Evolutionary conservation across 2,113 vertebrate genomes (phyloP).

Genomic region (Parotia lawesii): DNA sequence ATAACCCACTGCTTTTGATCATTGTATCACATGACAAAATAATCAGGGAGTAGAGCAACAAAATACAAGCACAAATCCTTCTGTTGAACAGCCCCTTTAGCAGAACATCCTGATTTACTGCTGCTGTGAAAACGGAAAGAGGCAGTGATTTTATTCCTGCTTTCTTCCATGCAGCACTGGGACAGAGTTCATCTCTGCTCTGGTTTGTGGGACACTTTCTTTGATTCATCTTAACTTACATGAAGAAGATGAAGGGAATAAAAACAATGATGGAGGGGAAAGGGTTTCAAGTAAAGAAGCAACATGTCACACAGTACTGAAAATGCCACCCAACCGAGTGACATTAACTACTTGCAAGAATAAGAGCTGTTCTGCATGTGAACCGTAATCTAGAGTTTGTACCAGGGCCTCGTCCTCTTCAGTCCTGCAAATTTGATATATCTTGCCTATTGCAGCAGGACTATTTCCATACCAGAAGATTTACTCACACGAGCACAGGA

Average conservation of each 20-base stretch:
- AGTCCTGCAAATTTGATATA: background rate
- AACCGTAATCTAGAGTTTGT: background rate
- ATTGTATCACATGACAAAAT: background rate
- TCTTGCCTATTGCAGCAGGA: background rate
- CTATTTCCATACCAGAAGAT: constrained; percentile 2
- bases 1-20: background rate
- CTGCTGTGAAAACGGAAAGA: background rate
- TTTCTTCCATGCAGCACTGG: background rate
- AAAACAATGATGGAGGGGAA: background rate
- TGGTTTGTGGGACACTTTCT: background rate
- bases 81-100: background rate
- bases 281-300: background rate
- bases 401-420: background rate
- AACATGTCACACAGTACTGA: background rate
- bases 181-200: background rate
- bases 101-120: background rate
- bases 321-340: background rate
- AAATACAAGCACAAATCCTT: background rate
- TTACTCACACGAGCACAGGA: background rate
- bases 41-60: background rate
- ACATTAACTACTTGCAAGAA: background rate
- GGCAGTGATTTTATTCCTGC: background rate
- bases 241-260: background rate
- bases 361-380: background rate
- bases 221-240: constrained; percentile 1